phyloP scores from a whole-genome alignment of 1,140 invertebrate species.

The Lysiphlebus fabarum region DNA sequence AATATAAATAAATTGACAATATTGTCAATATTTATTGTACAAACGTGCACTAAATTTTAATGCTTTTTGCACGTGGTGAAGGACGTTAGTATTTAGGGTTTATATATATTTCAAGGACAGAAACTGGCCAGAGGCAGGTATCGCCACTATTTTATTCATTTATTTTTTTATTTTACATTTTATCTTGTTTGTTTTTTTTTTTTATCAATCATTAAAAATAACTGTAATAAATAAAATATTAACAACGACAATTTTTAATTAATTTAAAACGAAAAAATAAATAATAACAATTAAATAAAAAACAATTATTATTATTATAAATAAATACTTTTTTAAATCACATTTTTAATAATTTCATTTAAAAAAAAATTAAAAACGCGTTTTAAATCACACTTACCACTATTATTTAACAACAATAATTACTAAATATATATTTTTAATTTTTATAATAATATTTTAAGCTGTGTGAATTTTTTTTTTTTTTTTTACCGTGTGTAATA shows the following conservation, averaged over 20 bases:
- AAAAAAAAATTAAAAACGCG: too few relatives aligned
- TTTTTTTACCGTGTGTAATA: constrained; percentile 14
- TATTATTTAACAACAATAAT: too few relatives aligned
- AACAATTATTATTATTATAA: too few relatives aligned
- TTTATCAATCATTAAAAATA: background rate
- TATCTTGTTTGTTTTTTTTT: constrained; percentile 6
- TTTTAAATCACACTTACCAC: too few relatives aligned
- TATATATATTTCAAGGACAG: constrained; percentile 43
- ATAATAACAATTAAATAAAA: too few relatives aligned
- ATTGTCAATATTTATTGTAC: too few relatives aligned
- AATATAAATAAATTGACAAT: constrained; percentile 1
- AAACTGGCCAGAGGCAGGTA: constrained; percentile 62
- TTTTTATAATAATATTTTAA: too few relatives aligned
- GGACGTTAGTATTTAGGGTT: constrained; percentile 30
- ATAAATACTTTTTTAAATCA: too few relatives aligned
- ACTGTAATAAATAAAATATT: constrained; percentile 27
- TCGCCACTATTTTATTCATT: constrained; percentile 43
- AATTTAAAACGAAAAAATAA: too few relatives aligned
- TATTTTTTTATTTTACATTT: background rate
- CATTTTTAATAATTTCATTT: too few relatives aligned
- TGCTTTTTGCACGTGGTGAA: constrained; percentile 32
- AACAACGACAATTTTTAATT: constrained; percentile 35
- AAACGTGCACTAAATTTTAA: constrained; percentile 2
- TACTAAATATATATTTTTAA: too few relatives aligned
- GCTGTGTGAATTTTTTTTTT: too few relatives aligned